Conservation (phyloP, 2,797 vertebrate genomes). For the Hipposideros larvatus region DNA sequence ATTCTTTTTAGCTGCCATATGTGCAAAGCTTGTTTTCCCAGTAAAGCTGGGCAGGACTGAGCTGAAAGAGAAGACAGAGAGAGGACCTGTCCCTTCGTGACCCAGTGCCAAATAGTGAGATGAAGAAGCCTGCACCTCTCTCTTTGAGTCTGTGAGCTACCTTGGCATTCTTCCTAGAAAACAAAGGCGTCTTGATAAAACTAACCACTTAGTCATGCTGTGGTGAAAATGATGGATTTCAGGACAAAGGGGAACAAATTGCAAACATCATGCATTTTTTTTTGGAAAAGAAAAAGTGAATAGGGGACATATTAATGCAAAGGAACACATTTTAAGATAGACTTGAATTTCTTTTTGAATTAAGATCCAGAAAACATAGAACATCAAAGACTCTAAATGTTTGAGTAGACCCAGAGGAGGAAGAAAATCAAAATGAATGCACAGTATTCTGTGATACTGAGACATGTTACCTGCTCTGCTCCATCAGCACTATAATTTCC, state of each 20-base stretch:
- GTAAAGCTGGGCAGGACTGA: not conserved
- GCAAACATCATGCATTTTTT: not conserved
- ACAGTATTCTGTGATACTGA: not conserved
- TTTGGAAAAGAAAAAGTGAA: not conserved
- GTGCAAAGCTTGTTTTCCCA: constrained; percentile 3
- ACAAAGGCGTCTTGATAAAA: constrained; percentile 9
- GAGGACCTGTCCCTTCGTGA: not conserved
- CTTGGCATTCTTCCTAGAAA: constrained; percentile 16
- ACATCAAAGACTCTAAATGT: not conserved
- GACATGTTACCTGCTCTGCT: not conserved
- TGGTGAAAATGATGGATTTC: not conserved
- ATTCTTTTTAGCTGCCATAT: not conserved
- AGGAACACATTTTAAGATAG: not conserved
- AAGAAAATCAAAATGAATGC: not conserved
- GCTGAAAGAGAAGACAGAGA: not conserved
- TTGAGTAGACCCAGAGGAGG: not conserved
- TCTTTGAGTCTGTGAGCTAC: not conserved
- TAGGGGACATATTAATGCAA: not conserved
- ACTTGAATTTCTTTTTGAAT: not conserved
- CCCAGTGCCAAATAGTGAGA: not conserved
- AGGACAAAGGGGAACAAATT: not conserved
- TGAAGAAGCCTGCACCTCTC: not conserved
- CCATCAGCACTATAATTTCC: not conserved
- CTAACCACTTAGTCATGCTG: not conserved
- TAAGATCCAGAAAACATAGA: not conserved